Conservation (phyloP, 2,888 invertebrate species). For the Lithophane ornitopus region DNA sequence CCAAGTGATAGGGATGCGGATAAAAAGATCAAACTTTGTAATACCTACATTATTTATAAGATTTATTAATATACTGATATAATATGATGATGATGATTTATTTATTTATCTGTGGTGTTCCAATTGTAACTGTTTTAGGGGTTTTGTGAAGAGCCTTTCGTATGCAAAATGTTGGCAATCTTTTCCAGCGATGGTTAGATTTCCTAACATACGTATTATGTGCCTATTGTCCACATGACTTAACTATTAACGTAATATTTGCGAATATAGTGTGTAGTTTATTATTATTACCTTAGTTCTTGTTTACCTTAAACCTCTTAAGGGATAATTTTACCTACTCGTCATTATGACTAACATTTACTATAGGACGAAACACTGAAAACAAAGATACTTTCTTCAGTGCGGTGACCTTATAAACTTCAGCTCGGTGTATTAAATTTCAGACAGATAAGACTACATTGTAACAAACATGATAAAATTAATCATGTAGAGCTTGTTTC, state of each 20-base stretch:
- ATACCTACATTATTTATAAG: background rate
- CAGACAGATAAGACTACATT: background rate
- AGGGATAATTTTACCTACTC: background rate
- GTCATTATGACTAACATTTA: background rate
- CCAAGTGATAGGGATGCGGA: background rate
- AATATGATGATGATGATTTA: too few species aligned
- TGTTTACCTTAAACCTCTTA: background rate
- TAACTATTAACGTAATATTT: background rate
- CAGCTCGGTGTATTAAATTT: background rate
- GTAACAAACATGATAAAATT: slow-evolving; percentile 13
- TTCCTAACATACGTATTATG: background rate
- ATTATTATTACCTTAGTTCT: background rate
- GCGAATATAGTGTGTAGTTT: background rate
- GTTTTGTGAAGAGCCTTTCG: background rate
- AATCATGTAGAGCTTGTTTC: slow-evolving; percentile 23
- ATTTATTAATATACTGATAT: background rate
- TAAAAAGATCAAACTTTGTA: background rate
- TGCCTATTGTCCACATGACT: background rate
- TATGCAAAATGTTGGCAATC: background rate
- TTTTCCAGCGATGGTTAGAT: background rate
- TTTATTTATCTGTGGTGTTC: background rate
- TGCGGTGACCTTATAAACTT: background rate
- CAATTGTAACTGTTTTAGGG: background rate
- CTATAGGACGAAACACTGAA: background rate
- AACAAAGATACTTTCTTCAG: background rate